A percentile compares a stretch with the other conserved stretches of the same genome.
Evolutionary conservation across 2,888 invertebrate species (phyloP).

Genomic region (Synanthedon tipuliformis): DNA sequence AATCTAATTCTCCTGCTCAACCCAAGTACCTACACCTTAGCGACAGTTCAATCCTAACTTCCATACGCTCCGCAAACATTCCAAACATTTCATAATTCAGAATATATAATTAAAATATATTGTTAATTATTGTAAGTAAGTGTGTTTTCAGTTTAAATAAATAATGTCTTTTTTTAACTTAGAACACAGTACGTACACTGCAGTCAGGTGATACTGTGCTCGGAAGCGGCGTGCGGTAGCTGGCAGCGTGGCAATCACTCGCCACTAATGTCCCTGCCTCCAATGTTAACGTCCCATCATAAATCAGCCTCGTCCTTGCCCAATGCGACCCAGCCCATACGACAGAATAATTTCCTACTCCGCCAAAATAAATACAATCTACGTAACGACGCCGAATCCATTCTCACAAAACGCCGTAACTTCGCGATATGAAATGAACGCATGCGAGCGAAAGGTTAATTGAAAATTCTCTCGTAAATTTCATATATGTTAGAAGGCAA

Average conservation of each 20-base stretch:
- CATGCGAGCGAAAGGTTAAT: constrained; percentile 28
- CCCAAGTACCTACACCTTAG: too few species aligned
- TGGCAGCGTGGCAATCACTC: constrained; percentile 13
- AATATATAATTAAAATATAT: too few species aligned
- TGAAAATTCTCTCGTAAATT: constrained; percentile 36
- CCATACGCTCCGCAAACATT: too few species aligned
- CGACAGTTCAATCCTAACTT: too few species aligned
- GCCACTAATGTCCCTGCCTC: constrained; percentile 32
- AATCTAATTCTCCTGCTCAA: too few species aligned
- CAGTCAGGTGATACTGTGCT: neutral
- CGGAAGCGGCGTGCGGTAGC: neutral
- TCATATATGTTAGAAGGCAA: constrained; percentile 13
- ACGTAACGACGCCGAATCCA: constrained; percentile 10
- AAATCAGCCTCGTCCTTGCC: constrained; percentile 25
- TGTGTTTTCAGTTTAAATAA: too few species aligned
- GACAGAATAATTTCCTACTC: constrained; percentile 28
- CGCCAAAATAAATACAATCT: constrained; percentile 24
- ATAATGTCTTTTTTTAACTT: too few species aligned
- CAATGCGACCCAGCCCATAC: constrained; percentile 8
- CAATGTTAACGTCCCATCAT: constrained; percentile 33
- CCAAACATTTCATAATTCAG: too few species aligned
- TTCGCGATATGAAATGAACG: constrained; percentile 1
- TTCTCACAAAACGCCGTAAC: neutral
- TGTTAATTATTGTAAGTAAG: too few species aligned
- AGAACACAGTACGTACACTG: too few species aligned